These are phyloP conservation scores for Gerosis bhagava DNA, from an alignment of 2,888 invertebrate genomes.

Conservation along the genomic window DNA sequence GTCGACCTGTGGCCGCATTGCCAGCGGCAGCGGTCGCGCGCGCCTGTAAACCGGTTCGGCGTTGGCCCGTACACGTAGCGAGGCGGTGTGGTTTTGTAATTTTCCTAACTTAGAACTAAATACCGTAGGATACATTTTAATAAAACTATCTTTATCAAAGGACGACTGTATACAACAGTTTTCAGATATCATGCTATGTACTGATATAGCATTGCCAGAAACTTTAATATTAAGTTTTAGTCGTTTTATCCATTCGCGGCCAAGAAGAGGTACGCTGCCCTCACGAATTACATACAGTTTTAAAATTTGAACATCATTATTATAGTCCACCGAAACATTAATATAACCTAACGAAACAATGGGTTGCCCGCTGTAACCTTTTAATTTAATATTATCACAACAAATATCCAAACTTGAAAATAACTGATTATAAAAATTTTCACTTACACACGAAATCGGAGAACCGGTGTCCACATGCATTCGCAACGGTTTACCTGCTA, in stretches of 20 bases:
- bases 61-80: not conserved
- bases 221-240: not conserved
- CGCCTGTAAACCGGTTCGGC: conserved; percentile 1
- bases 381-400: conserved; percentile 1
- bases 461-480: conserved; percentile 4
- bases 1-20: conserved; percentile 1
- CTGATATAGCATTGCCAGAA: not conserved
- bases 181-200: conserved; percentile 1
- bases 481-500: not conserved
- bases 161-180: no score
- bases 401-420: not conserved
- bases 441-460: not conserved
- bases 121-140: conserved; percentile 1
- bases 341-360: not conserved
- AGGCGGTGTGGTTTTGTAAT: not conserved
- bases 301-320: not conserved
- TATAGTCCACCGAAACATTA: not conserved
- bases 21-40: conserved; percentile 2
- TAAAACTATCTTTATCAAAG: not conserved
- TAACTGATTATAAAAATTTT: not conserved
- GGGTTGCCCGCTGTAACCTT: not conserved
- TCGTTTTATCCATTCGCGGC: conserved; percentile 2
- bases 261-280: not conserved
- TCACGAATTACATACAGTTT: not conserved
- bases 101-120: conserved; percentile 5